Evolutionary conservation across 2,113 vertebrate species (phyloP), one percentile per base, ranked within the genome.

Genomic region (Megaleporinus macrocephalus): DNA sequence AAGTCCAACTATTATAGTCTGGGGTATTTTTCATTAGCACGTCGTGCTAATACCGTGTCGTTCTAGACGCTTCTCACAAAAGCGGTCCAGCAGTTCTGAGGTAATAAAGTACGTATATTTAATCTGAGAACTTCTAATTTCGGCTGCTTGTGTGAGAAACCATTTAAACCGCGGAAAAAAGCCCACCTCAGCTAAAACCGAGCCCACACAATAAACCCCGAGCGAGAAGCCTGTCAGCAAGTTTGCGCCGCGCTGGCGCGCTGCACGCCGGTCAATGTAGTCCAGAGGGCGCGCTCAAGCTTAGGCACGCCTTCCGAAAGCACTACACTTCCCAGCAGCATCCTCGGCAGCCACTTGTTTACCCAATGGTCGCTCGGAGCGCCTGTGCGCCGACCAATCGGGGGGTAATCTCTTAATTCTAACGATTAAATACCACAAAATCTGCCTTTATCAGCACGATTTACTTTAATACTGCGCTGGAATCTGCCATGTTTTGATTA

Each of bases 141-240:
- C 30, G 3, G n/a, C 12, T 12, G 22, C 57, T 26, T 61, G 57
- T 18, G 57, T 26, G 57, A 26, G 11, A 57, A n/a, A 57, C 5
- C 55, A 20, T 55, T 13, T 0, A 57, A 61, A 26, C 57, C 20
- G 53, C 5, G 63, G 3, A 4, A 59, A 79, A 86, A 86, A 49
- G 89, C 91, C 90, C 91, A 91, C 88, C 90, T 94, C 92, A 93
- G 93, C 92, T 94, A n/a, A 91, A 93, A 93, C 91, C 86, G 84
- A 26, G 47, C 79, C 78, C 87, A 93, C 91, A 94, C 92, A 91
- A 83, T 87, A 93, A 92, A 91, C 90, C 89, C 92, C 16, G 86
- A 86, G 83, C 79, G 88, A 84, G 84, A 88, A 90, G 84, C 91
- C 81, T 89, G 91, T 94, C 93, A 91, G 93, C 92, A 93, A 91